Conservation (phyloP, 2,797 vertebrate species). For the Phataginus tricuspis region DNA sequence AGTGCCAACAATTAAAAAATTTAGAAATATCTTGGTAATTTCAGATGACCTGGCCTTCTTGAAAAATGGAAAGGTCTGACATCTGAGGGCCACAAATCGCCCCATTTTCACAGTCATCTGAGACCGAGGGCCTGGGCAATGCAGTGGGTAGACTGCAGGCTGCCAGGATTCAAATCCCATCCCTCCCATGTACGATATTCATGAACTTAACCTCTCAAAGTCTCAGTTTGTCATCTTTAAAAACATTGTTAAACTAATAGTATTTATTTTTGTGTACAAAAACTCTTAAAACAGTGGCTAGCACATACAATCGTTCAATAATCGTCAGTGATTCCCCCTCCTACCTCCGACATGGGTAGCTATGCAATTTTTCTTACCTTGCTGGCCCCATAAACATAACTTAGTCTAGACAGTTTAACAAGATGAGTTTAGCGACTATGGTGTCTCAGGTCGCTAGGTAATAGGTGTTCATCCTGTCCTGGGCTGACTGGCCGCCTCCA, state of each 20-base stretch:
- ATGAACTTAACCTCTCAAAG: neutral
- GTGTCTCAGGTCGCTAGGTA: neutral
- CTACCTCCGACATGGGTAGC: neutral
- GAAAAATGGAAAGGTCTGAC: neutral
- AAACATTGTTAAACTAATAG: neutral
- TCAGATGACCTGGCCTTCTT: neutral
- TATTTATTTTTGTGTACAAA: slow-evolving; percentile 38
- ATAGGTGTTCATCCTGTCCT: neutral
- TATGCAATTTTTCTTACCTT: slow-evolving; percentile 26
- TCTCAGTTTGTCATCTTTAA: neutral
- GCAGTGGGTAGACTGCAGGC: neutral
- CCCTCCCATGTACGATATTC: neutral
- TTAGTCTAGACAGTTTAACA: neutral
- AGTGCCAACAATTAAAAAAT: neutral
- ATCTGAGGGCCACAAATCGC: neutral
- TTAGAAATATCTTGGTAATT: neutral
- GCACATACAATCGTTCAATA: neutral
- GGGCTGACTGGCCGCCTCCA: neutral
- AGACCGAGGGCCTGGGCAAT: neutral
- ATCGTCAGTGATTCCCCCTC: neutral
- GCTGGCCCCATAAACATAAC: neutral
- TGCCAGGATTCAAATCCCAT: neutral
- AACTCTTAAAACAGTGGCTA: neutral
- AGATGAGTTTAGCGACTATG: neutral
- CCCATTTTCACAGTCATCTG: neutral